Base-by-base conservation (phyloP, 2,888 invertebrate species). In the Cosmopolites sordidus region DNA sequence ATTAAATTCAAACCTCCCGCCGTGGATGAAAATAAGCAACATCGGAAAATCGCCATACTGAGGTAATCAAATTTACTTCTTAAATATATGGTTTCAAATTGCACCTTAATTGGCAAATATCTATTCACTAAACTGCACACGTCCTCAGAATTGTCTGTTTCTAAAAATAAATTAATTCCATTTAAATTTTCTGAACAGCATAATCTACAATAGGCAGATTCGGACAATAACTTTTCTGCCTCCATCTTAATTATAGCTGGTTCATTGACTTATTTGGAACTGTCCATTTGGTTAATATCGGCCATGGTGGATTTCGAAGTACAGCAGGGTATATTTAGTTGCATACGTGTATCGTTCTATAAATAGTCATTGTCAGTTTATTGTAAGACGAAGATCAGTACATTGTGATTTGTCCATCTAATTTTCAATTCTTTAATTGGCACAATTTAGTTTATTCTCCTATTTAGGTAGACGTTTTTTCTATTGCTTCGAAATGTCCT, bases 51-150 rank as follows among this genome's bases (percentile, higher is more conserved):
- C 8, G 16, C 43, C 38, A 42, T 50, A 58, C 62, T 58, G 58
- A 60, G 62, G 62, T 62, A 65, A 64, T 69, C 67, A 70, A 70
- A 62, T 70, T 67, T 62, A 64, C 47, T 63, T 65, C 67, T 66
- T 49, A 57, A 56, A 37, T 39, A 58, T 60, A 3, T 5, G 22
- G 22, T 58, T 59, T 38, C 49, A 42, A 58, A 60, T 53, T 60
- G 49, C 80, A 88, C 88, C 82, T 83, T 84, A 57, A 88, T 73
- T 15, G 88, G 88, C 66, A 89, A 78, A 78, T 86, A 88, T 57
- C 79, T 79, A 73, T 88, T 88, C 58, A 88, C 80, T 68, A 85
- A 73, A 60, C 78, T 76, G 73, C 81, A 77, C 71, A 87, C 76
- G 76, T 81, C 80, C 62, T 78, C 75, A 62, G 78, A 80, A 73